These are phyloP conservation scores for zebrafish (Danio rerio) DNA, from an alignment of 2,113 vertebrate species.

Conservation along the genomic window DNA sequence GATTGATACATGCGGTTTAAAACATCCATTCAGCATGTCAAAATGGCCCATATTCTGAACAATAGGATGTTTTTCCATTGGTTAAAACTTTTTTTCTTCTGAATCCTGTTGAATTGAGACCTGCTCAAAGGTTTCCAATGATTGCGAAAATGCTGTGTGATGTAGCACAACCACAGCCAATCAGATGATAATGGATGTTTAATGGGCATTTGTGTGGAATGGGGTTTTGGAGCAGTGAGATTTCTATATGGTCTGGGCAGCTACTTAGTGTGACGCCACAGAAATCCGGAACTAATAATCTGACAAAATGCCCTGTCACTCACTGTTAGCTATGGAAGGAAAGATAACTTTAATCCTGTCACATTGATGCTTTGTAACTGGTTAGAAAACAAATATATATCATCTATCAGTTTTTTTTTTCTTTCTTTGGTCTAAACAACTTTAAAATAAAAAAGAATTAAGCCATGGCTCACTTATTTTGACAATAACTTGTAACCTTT, in stretches of 20 bases:
- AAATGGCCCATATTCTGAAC: neutral
- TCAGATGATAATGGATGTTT: neutral
- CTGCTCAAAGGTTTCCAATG: neutral
- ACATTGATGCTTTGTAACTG: neutral
- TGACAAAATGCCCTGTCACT: neutral
- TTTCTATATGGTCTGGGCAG: neutral
- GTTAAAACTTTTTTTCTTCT: neutral
- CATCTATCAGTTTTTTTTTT: no score
- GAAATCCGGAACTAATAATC: neutral
- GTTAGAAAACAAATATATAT: neutral
- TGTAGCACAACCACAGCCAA: neutral
- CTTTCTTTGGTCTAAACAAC: neutral
- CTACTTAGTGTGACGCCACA: neutral
- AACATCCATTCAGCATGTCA: neutral
- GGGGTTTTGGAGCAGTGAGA: neutral
- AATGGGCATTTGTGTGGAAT: neutral
- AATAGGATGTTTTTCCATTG: neutral
- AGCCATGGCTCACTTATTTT: no score
- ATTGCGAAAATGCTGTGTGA: neutral
- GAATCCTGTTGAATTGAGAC: neutral
- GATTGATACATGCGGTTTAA: neutral
- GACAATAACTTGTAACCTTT: no score
- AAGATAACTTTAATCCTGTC: neutral
- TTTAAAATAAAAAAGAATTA: no score
- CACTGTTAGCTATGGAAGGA: neutral